Conservation (phyloP, 2,797 vertebrate genomes). For the Rhinophrynus dorsalis region DNA sequence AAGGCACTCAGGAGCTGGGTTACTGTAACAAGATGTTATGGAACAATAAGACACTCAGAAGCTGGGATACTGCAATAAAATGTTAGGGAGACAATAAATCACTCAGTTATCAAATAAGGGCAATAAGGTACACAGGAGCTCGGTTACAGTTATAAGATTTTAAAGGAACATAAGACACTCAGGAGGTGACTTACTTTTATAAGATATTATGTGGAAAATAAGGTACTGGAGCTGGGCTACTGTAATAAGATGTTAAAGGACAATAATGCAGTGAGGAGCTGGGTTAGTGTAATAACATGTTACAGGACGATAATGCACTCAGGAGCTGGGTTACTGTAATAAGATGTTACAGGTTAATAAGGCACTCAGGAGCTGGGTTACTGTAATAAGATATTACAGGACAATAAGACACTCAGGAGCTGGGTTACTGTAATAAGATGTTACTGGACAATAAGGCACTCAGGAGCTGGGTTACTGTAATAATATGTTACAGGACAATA, state of each 20-base stretch:
- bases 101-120: too few species aligned
- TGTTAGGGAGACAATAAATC: too few species aligned
- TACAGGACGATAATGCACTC: background rate
- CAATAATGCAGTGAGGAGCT: background rate
- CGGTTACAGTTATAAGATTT: background rate
- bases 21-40: too few species aligned
- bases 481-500: background rate
- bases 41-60: too few species aligned
- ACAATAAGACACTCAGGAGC: slow-evolving; percentile 2
- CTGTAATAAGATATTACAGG: too few species aligned
- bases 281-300: background rate
- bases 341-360: background rate
- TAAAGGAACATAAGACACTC: background rate
- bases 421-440: too few species aligned
- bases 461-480: too few species aligned
- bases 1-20: too few species aligned
- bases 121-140: too few species aligned
- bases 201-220: background rate
- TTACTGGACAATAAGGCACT: too few species aligned
- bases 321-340: background rate
- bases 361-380: background rate
- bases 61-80: too few species aligned
- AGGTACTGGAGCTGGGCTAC: background rate
- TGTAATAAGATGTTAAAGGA: background rate
- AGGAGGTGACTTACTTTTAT: background rate